Evolutionary conservation across 2,797 vertebrate genomes (phyloP), one percentile per base, ranked within the genome.

Genomic region (Mus caroli): DNA sequence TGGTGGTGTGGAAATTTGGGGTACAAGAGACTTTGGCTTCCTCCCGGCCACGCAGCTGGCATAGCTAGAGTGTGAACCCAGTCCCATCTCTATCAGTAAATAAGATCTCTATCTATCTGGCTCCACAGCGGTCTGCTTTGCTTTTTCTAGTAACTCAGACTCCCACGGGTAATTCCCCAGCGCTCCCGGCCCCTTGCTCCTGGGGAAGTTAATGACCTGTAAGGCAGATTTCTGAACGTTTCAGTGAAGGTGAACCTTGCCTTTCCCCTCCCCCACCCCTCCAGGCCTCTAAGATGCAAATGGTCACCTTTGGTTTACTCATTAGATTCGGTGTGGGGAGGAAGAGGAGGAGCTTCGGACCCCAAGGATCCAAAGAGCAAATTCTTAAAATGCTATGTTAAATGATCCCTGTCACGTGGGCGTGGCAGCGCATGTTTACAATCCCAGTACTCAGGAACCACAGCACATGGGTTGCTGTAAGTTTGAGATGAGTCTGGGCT

Each of bases 151-250:
- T 56, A 85, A 58, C 37, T 83, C 82, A 95, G 34, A 67, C 58
- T 52, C 31, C 54, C 54, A 40, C 54, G 82, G 46, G 46, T 50
- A 64, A 60, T 82, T 94, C 40, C 75, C 58, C 31, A 12, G 0
- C 10, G 69, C 43, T 76, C 37, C 54, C 54, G 34, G 40, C 60
- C 60, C 9, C 40, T 2, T 34, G 0, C 26, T 20, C 40, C 56
- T 12, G 67, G 4, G 43, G 58, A 93, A 96, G 95, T 97, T 98
- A 98, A 97, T 97, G 85, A 97, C 96, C 96, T 93, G n/a, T 93
- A 83, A 96, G 77, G 54, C 62, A 75, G 85, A 54, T 79, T 97
- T 93, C 93, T 94, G 84, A 90, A 96, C 85, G 37, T 91, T 96
- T 64, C 92, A 94, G 84, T 24, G 40, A 82, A 93, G 37, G 93